These are phyloP conservation scores for Aulostomus chinensis DNA, from an alignment of 2,797 vertebrate species.

Conservation along the genomic window DNA sequence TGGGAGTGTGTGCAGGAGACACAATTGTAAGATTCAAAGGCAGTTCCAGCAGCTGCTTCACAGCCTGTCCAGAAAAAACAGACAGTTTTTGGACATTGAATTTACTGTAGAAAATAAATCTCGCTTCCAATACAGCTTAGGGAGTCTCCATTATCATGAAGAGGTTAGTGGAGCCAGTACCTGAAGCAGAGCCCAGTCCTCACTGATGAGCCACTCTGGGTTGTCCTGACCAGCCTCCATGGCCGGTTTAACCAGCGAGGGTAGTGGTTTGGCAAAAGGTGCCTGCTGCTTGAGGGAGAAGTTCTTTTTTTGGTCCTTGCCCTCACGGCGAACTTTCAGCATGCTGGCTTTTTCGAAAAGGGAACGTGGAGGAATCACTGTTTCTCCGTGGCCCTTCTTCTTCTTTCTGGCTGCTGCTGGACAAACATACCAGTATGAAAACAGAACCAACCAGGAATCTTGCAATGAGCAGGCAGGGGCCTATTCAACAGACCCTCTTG, in stretches of 20 bases:
- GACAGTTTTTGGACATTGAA: background rate
- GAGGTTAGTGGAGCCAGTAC: conserved; percentile 58
- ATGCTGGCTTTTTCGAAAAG: conserved; percentile 92
- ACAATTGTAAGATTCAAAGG: conserved; percentile 91
- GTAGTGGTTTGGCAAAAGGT: conserved; percentile 90
- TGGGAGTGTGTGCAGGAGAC: conserved; percentile 93
- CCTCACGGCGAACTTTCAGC: conserved; percentile 90
- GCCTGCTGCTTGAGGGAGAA: conserved; percentile 92
- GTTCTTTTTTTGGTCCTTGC: conserved; percentile 94
- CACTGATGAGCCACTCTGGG: conserved; percentile 94
- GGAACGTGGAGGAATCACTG: conserved; percentile 91
- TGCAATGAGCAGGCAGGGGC: too few species aligned
- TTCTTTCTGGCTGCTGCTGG: conserved; percentile 89
- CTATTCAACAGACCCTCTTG: too few species aligned
- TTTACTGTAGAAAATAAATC: background rate
- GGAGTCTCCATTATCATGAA: background rate
- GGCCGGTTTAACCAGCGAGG: conserved; percentile 88
- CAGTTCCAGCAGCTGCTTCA: conserved; percentile 92
- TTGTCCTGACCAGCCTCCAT: conserved; percentile 90
- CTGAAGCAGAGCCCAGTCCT: conserved; percentile 96
- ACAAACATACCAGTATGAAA: conserved; percentile 14
- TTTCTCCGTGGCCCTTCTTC: conserved; percentile 92
- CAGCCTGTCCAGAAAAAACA: conserved; percentile 76
- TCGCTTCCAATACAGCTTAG: background rate
- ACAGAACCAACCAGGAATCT: too few species aligned